These are phyloP conservation scores for Hycleus phaleratus DNA, from an alignment of 1,140 invertebrate genomes.

Conservation along the genomic window DNA sequence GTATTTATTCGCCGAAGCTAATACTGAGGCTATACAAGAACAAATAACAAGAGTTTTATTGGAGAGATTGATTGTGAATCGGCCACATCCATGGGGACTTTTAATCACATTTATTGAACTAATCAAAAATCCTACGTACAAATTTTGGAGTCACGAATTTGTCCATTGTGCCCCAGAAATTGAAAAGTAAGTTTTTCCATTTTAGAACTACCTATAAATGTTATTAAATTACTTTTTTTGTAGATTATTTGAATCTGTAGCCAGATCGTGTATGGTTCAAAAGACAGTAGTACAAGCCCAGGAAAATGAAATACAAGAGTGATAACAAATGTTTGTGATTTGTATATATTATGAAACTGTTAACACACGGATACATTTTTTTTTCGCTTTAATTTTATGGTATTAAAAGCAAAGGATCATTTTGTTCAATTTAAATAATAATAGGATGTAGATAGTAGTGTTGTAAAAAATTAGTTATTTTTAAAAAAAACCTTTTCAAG, in stretches of 20 bases:
- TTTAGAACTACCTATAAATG: not conserved
- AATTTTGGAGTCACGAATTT: slow-evolving; percentile 99
- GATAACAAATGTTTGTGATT: slow-evolving; percentile 40
- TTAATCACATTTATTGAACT: slow-evolving; percentile 98
- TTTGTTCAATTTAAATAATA: slow-evolving; percentile 19
- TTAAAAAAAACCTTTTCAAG: slow-evolving; percentile 36
- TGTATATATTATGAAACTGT: slow-evolving; percentile 26
- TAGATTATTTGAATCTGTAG: slow-evolving; percentile 88
- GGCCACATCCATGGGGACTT: slow-evolving; percentile 98
- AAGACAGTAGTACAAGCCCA: slow-evolving; percentile 55
- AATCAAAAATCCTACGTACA: slow-evolving; percentile 97
- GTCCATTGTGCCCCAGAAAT: slow-evolving; percentile 98
- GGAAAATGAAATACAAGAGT: slow-evolving; percentile 52
- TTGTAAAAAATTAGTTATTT: slow-evolving; percentile 38
- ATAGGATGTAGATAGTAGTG: slow-evolving; percentile 27
- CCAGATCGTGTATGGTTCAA: slow-evolving; percentile 85
- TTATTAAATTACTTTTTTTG: slow-evolving; percentile 25
- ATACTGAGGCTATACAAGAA: slow-evolving; percentile 89
- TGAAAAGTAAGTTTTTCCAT: slow-evolving; percentile 70
- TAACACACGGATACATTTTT: not conserved
- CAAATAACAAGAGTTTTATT: slow-evolving; percentile 88
- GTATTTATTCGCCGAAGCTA: slow-evolving; percentile 96
- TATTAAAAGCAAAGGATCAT: slow-evolving; percentile 8
- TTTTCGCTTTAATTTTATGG: slow-evolving; percentile 16
- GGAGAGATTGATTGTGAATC: slow-evolving; percentile 93